phyloP scores from a whole-genome alignment of 2,113 vertebrate genomes.

The Nanorana parkeri region DNA sequence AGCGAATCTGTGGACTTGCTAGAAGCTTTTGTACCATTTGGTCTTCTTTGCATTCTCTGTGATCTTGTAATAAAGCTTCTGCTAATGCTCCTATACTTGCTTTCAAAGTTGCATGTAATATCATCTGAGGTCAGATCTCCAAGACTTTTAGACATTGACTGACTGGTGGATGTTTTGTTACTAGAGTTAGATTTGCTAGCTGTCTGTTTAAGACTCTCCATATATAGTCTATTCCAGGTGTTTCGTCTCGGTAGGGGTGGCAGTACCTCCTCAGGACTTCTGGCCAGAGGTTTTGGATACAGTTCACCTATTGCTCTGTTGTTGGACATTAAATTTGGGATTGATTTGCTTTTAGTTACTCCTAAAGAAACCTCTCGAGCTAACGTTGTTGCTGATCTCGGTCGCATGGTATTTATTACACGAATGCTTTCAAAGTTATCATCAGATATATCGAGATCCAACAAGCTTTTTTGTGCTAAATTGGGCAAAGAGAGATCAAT shows the following conservation, averaged over 20 bases:
- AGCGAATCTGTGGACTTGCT: constrained; percentile 67
- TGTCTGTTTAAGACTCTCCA: constrained; percentile 81
- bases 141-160: constrained; percentile 89
- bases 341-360: constrained; percentile 89
- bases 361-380: constrained; percentile 62
- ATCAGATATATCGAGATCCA: constrained; percentile 65
- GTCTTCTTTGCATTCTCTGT: constrained; percentile 69
- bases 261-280: constrained; percentile 58
- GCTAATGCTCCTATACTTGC: constrained; percentile 88
- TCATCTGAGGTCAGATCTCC: constrained; percentile 93
- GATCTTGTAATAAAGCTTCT: constrained; percentile 80
- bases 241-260: constrained; percentile 73
- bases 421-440: constrained; percentile 61
- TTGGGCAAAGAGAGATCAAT: constrained; percentile 88
- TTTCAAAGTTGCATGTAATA: constrained; percentile 81
- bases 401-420: constrained; percentile 61
- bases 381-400: constrained; percentile 57
- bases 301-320: constrained; percentile 65
- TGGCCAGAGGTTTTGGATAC: constrained; percentile 70
- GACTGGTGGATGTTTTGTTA: constrained; percentile 41
- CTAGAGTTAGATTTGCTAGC: constrained; percentile 65
- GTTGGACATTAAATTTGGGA: constrained; percentile 81
- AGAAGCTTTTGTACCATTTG: fast-evolving
- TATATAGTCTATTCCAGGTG: constrained; percentile 84
- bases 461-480: constrained; percentile 79